A percentile compares a stretch with the other conserved stretches of the same genome.
phyloP scores from a whole-genome alignment of 2,113 vertebrate genomes.

The Pandion haliaetus region DNA sequence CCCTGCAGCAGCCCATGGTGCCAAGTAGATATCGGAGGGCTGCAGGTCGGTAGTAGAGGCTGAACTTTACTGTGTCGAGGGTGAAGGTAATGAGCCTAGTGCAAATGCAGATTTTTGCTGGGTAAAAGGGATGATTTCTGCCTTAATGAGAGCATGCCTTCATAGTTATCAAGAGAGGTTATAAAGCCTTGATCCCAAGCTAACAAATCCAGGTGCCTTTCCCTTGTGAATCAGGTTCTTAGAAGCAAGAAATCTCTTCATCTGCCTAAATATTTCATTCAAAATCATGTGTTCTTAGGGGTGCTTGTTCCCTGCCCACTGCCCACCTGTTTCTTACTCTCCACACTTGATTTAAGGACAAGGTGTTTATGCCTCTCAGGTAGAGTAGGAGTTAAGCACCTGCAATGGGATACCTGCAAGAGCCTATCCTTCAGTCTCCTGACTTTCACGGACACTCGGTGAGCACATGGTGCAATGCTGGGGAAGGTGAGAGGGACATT shows the following conservation, averaged over 20 bases:
- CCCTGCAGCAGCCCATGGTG: not conserved
- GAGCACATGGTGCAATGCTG: fast-evolving
- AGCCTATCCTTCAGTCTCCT: not conserved
- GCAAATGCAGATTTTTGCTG: not conserved
- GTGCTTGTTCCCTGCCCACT: not conserved
- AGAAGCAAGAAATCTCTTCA: not conserved
- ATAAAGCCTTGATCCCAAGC: not conserved
- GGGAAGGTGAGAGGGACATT: not conserved
- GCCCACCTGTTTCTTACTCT: not conserved
- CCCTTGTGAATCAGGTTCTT: not conserved
- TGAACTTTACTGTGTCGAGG: not conserved
- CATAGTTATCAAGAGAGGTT: not conserved
- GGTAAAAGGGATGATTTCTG: not conserved
- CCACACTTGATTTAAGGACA: not conserved
- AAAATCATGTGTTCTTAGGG: not conserved
- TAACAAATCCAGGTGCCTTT: not conserved
- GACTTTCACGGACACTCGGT: fast-evolving
- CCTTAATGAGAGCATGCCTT: not conserved
- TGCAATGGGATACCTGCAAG: not conserved
- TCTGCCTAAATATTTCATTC: not conserved
- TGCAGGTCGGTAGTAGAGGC: not conserved
- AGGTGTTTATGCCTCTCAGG: not conserved
- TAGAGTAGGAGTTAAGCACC: not conserved
- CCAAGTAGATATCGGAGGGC: not conserved
- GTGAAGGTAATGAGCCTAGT: not conserved